A percentile compares a stretch with the other conserved stretches of the same genome.
Conservation (phyloP, 2,888 invertebrate genomes). For the Torymus texanus region DNA sequence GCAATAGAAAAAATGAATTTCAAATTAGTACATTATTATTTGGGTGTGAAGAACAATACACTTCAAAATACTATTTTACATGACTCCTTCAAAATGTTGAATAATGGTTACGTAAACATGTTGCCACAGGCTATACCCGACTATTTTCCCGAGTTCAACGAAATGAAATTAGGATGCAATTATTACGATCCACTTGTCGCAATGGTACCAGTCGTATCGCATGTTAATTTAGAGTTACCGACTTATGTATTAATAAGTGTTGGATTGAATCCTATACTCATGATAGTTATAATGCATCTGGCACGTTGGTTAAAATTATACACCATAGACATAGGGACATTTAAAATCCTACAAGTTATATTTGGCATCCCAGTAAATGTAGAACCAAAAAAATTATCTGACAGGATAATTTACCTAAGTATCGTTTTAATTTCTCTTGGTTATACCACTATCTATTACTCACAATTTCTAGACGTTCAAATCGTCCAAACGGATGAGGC, state of each 20-base stretch:
- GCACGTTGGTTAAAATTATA: neutral
- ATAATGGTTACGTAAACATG: neutral
- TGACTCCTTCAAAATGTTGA: neutral
- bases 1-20: conserved; percentile 5
- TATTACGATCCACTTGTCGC: conserved; percentile 4
- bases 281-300: neutral
- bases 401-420: conserved; percentile 21
- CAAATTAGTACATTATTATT: neutral
- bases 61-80: neutral
- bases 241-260: neutral
- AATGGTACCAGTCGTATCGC: neutral
- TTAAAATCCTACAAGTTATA: neutral
- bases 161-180: neutral
- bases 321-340: neutral
- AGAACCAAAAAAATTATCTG: neutral
- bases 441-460: conserved; percentile 13
- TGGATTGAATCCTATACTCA: neutral
- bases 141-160: neutral
- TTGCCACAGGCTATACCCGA: neutral
- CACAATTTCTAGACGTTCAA: neutral
- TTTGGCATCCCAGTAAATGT: neutral
- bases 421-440: neutral
- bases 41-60: neutral
- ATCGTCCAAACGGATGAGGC: neutral
- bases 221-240: neutral